Conservation (phyloP, 2,113 vertebrate species). For the Eurypyga helias region DNA sequence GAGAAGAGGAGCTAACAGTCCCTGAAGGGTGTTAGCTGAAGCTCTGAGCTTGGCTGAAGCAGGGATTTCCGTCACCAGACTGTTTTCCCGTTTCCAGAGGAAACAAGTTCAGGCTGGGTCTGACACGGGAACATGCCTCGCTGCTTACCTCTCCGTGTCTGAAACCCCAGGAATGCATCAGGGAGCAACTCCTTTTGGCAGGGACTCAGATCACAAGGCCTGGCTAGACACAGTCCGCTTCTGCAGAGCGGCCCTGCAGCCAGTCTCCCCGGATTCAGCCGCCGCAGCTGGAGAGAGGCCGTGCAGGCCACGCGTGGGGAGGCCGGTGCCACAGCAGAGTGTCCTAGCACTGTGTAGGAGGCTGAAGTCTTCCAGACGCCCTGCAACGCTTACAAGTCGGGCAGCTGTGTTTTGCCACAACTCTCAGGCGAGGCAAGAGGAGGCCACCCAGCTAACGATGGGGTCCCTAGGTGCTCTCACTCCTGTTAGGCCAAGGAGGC, state of each 20-base stretch:
- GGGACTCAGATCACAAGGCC: background rate
- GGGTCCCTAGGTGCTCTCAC: background rate
- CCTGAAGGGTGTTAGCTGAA: background rate
- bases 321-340: background rate
- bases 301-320: background rate
- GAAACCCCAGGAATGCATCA: constrained; percentile 20
- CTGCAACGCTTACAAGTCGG: background rate
- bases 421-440: background rate
- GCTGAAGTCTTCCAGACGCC: background rate
- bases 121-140: background rate
- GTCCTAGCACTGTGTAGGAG: background rate
- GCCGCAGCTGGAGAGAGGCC: background rate
- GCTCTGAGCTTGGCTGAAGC: background rate
- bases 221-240: background rate
- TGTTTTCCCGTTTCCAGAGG: background rate
- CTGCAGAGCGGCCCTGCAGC: background rate
- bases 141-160: background rate
- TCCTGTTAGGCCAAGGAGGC: background rate
- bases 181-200: constrained; percentile 12
- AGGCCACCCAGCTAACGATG: background rate
- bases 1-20: background rate
- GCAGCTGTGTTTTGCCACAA: background rate
- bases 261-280: background rate
- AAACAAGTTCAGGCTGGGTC: constrained; percentile 5
- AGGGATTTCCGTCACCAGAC: background rate